Evolutionary conservation across 2,888 invertebrate genomes (phyloP).

Genomic region (Yponomeuta plumbellus): DNA sequence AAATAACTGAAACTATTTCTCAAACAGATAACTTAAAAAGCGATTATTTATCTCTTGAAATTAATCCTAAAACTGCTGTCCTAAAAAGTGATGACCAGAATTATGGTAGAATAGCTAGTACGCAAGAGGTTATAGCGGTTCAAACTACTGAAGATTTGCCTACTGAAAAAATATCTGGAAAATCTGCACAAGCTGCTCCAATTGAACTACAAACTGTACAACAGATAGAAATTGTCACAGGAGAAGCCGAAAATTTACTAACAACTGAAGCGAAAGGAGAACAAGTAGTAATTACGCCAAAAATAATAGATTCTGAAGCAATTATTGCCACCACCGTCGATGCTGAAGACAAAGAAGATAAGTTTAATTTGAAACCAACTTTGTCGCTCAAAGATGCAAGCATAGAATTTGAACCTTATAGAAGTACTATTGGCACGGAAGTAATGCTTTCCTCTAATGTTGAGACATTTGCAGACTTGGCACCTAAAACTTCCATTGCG

Average conservation of each 20-base stretch:
- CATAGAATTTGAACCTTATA: slow-evolving; percentile 48
- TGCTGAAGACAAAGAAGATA: slow-evolving; percentile 74
- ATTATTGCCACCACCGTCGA: slow-evolving; percentile 73
- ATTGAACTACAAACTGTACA: slow-evolving; percentile 57
- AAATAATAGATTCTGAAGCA: slow-evolving; percentile 73
- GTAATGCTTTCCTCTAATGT: slow-evolving; percentile 41
- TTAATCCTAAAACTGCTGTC: slow-evolving; percentile 45
- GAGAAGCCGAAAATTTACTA: slow-evolving; percentile 69
- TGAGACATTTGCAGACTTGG: slow-evolving; percentile 33
- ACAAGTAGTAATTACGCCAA: slow-evolving; percentile 54
- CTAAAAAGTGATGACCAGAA: slow-evolving; percentile 49
- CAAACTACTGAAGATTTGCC: slow-evolving; percentile 47
- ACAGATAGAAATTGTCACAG: slow-evolving; percentile 65
- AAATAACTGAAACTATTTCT: slow-evolving; percentile 72
- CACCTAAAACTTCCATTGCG: slow-evolving; percentile 36
- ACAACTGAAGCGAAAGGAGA: slow-evolving; percentile 30
- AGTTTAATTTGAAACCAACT: slow-evolving; percentile 44
- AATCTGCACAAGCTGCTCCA: slow-evolving; percentile 42
- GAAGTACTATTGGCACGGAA: slow-evolving; percentile 55
- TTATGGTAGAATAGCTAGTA: slow-evolving; percentile 59
- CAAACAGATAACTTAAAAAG: slow-evolving; percentile 71
- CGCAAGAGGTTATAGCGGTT: slow-evolving; percentile 52
- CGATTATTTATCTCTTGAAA: slow-evolving; percentile 45
- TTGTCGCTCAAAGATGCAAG: slow-evolving; percentile 38
- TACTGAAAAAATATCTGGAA: slow-evolving; percentile 35